Conservation (phyloP, 1,140 invertebrate species). For the Saccostrea echinata region DNA sequence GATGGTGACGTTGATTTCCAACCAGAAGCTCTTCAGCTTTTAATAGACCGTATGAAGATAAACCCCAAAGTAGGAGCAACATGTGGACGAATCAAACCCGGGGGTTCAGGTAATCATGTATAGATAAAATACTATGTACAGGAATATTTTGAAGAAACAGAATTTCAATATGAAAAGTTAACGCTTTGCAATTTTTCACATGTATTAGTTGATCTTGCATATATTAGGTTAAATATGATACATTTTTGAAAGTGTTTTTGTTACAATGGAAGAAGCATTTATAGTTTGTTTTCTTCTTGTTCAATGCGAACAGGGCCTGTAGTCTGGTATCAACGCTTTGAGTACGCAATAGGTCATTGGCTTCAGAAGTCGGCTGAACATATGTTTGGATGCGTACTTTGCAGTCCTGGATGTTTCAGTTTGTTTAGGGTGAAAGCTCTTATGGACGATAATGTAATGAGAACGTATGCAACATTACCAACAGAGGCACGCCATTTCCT, state of each 20-base stretch:
- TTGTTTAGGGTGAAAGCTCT: slow-evolving; percentile 94
- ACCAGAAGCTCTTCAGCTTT: slow-evolving; percentile 80
- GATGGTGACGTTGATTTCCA: slow-evolving; percentile 84
- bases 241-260: too few relatives aligned
- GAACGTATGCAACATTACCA: slow-evolving; percentile 88
- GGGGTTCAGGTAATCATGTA: slow-evolving; percentile 73
- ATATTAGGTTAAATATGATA: too few relatives aligned
- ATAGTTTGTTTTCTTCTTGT: too few relatives aligned
- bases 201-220: too few relatives aligned
- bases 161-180: too few relatives aligned
- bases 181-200: too few relatives aligned
- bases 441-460: slow-evolving; percentile 99
- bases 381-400: slow-evolving; percentile 85
- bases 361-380: slow-evolving; percentile 86
- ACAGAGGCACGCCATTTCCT: slow-evolving; percentile 82
- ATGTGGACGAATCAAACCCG: slow-evolving; percentile 83
- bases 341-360: slow-evolving; percentile 86
- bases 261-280: too few relatives aligned
- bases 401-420: slow-evolving; percentile 96
- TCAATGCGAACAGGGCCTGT: slow-evolving; percentile 86
- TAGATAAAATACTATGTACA: too few relatives aligned
- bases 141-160: too few relatives aligned
- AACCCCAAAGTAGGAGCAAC: slow-evolving; percentile 82
- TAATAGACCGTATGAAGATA: slow-evolving; percentile 83
- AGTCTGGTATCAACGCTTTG: slow-evolving; percentile 89